phyloP scores from a whole-genome alignment of 2,888 invertebrate genomes.

The Tanytarsus gracilentus region DNA sequence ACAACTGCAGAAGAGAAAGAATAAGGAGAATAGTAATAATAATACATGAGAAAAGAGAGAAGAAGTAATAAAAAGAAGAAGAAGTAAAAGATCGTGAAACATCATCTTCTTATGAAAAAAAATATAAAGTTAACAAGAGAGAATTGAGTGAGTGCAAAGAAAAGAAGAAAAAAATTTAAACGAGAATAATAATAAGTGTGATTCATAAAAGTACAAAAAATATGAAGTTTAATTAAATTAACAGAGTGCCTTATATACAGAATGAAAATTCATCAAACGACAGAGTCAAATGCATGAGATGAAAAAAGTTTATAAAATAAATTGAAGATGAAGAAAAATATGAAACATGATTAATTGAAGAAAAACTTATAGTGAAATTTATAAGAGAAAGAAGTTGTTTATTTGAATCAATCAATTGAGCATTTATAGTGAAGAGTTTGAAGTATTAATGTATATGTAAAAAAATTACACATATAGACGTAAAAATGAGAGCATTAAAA shows the following conservation, averaged over 20 bases:
- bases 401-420: not conserved
- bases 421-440: not conserved
- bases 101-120: conserved; percentile 7
- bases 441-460: not conserved
- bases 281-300: not conserved
- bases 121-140: conserved; percentile 3
- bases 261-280: too few relatives aligned
- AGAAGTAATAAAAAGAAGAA: not conserved
- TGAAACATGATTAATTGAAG: not conserved
- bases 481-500: not conserved
- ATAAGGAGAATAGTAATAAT: not conserved
- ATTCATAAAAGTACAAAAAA: conserved; percentile 10
- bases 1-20: too few relatives aligned
- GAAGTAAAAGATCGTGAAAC: not conserved
- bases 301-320: not conserved
- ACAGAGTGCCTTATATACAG: conserved; percentile 12
- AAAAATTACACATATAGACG: not conserved
- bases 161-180: not conserved
- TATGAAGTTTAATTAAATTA: conserved; percentile 28
- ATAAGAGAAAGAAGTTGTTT: not conserved
- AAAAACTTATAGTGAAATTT: not conserved
- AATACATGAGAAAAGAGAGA: conserved; percentile 10
- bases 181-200: conserved; percentile 2
- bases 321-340: not conserved
- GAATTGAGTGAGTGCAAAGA: too few relatives aligned